Conservation (phyloP, 2,113 vertebrate species). For the Onychorhynchus coronatus region DNA sequence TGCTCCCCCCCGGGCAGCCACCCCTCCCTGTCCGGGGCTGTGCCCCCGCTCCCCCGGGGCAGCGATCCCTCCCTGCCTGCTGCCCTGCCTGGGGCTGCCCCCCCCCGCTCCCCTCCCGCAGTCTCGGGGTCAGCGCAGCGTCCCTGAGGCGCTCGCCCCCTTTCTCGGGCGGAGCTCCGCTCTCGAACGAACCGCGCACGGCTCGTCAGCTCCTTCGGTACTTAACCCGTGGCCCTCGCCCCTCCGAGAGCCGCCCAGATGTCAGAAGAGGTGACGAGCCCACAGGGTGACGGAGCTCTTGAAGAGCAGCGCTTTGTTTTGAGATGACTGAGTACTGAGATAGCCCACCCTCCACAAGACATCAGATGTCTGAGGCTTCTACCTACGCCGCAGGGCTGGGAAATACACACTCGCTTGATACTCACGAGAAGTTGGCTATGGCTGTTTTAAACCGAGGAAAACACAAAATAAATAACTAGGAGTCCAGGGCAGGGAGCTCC, state of each 20-base stretch:
- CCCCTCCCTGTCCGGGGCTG: not conserved
- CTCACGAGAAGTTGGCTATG: not conserved
- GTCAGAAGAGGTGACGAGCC: not conserved
- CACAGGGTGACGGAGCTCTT: not conserved
- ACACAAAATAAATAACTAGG: not conserved
- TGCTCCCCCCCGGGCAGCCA: no score
- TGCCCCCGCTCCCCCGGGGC: not conserved
- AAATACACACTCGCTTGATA: no score
- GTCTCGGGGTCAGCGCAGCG: not conserved
- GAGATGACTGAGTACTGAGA: not conserved
- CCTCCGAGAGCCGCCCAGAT: not conserved
- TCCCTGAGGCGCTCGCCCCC: not conserved
- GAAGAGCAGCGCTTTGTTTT: not conserved
- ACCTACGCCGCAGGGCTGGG: not conserved
- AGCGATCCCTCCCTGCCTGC: not conserved
- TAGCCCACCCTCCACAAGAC: not conserved
- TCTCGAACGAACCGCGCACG: not conserved
- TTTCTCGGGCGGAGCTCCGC: not conserved
- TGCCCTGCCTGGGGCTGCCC: not conserved
- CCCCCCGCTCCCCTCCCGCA: not conserved
- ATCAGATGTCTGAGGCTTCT: not conserved
- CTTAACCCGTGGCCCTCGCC: not conserved
- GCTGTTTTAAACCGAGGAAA: not conserved
- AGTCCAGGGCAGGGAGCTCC: not conserved
- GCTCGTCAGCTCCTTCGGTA: not conserved